Evolutionary conservation across 2,888 invertebrate species (phyloP).

Genomic region (Yponomeuta cagnagella): DNA sequence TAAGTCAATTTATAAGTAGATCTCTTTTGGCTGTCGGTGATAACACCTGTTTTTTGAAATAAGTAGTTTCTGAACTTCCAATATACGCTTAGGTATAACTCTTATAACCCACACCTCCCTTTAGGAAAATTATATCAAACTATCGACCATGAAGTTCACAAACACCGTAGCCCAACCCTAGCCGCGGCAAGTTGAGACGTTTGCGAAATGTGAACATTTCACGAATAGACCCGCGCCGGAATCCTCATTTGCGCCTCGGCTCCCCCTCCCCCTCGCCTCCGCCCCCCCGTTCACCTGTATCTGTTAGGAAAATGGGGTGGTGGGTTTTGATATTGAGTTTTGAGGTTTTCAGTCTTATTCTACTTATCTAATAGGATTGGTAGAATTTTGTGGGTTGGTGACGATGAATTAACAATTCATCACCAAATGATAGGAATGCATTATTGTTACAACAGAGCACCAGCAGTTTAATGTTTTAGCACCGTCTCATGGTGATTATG

Average conservation of each 20-base stretch:
- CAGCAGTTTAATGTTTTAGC: too few species aligned
- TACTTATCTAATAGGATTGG: background rate
- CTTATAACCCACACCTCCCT: too few species aligned
- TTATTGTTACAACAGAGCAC: too few species aligned
- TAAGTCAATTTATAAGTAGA: too few species aligned
- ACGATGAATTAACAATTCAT: too few species aligned
- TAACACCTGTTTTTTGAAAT: too few species aligned
- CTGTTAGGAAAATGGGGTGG: slow-evolving; percentile 17
- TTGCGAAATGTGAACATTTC: slow-evolving; percentile 74
- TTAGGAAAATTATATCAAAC: background rate
- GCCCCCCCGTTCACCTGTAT: slow-evolving; percentile 25
- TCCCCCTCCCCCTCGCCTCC: slow-evolving; percentile 23
- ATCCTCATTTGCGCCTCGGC: slow-evolving; percentile 63
- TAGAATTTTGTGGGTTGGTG: too few species aligned
- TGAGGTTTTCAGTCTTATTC: background rate
- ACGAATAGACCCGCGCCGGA: slow-evolving; percentile 70
- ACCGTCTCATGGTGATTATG: too few species aligned
- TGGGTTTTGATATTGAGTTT: slow-evolving; percentile 5
- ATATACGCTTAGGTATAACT: too few species aligned
- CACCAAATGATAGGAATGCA: too few species aligned
- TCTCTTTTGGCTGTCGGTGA: too few species aligned
- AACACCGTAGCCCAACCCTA: slow-evolving; percentile 1
- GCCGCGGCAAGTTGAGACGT: slow-evolving; percentile 68
- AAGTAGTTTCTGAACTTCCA: too few species aligned
- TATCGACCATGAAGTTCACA: background rate